Base-by-base conservation (phyloP, 2,113 vertebrate genomes). In the Ellobius talpinus region DNA sequence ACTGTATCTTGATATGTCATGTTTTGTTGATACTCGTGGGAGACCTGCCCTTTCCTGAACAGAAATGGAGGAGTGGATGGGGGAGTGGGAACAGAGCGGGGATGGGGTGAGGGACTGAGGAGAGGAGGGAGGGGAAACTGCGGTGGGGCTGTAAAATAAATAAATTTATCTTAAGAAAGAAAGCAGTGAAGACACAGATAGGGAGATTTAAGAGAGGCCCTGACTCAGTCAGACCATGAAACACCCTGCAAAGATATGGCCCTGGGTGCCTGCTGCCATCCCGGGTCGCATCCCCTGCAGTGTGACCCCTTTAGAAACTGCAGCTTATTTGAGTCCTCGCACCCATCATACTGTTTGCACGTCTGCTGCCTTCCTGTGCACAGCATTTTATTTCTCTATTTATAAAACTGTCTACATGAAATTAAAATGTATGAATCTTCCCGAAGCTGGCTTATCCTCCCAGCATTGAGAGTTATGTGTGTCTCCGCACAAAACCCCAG, bases 401-500 rank as follows among this genome's bases (percentile, higher is more conserved):
- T 47, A 19, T 81, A 74, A 79, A 74, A 61, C 84, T 91, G 78
- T 89, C 93, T 78, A 52, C 89, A 42, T 21, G 36, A 79, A 95
- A 97, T 88, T 85, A 86, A 92, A 79, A 92, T 68, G 55, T 26
- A 78, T 79, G 90, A 61, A 21, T 91, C 76, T 93, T n/a, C 29
- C 93, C 1, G 55, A 72, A 36, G 23, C 52, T 12, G 19, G n/a
- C 29, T 33, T n/a, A 0, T 24, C 72, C 29, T 26, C 47, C 39
- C 55, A 7, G 23, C 76, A 0, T 19, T 50, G 36, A 70, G 58
- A 85, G 42, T 29, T 65, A 45, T 7, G 6, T 5, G 47, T 29
- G 8, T 33, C 26, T 33, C 81, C 10, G 58, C 58, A 52, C 50
- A 17, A 21, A 33, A 26, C 63, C 90, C 82, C 39, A 0, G 90